A percentile compares a stretch with the other conserved stretches of the same genome.
phyloP scores from a whole-genome alignment of 2,888 invertebrate species.

The Salpingus planirostris region DNA sequence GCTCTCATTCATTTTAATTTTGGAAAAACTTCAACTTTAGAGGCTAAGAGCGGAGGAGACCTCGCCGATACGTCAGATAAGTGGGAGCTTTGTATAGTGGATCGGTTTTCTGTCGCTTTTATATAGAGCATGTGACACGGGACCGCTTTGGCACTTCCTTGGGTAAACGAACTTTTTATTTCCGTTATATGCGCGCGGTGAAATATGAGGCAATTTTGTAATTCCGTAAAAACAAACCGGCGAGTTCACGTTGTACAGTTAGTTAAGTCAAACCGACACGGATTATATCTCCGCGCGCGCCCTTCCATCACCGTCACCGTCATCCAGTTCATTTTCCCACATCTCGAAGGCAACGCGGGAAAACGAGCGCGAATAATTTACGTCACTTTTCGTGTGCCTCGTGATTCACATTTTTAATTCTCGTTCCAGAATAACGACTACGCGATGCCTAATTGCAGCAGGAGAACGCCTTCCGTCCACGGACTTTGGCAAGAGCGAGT shows the following conservation, averaged over 20 bases:
- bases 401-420: too few relatives aligned
- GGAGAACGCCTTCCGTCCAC: conserved; percentile 23
- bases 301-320: too few relatives aligned
- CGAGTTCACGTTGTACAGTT: conserved; percentile 7
- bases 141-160: conserved; percentile 14
- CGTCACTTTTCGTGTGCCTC: too few relatives aligned
- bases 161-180: conserved; percentile 18
- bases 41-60: conserved; percentile 6
- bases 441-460: conserved; percentile 27
- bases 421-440: conserved; percentile 25
- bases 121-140: too few relatives aligned
- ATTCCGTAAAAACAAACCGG: conserved; percentile 9
- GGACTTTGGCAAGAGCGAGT: conserved; percentile 30
- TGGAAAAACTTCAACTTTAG: too few relatives aligned
- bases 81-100: too few relatives aligned
- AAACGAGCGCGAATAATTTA: too few relatives aligned
- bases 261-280: conserved; percentile 4
- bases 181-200: conserved; percentile 12
- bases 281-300: too few relatives aligned
- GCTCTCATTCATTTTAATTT: neutral
- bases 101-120: too few relatives aligned
- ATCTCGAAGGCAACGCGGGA: too few relatives aligned
- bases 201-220: conserved; percentile 15
- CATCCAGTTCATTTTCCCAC: too few relatives aligned
- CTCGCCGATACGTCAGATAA: conserved; percentile 9